Conservation (phyloP, 1,140 invertebrate species). For the Hyles vespertilio region DNA sequence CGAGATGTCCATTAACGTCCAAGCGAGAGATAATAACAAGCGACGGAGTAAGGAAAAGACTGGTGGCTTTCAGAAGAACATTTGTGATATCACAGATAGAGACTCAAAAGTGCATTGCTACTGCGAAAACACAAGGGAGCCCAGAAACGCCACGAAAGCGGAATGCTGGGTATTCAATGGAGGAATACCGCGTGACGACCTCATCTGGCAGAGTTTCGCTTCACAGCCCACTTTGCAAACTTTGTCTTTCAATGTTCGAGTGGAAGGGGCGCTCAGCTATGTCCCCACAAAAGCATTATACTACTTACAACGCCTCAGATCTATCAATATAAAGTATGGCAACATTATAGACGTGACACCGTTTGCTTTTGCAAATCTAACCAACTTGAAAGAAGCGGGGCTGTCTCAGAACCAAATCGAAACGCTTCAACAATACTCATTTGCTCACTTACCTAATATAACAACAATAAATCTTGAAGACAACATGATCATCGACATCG, state of each 20-base stretch:
- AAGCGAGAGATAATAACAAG: constrained; percentile 59
- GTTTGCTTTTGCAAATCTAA: constrained; percentile 83
- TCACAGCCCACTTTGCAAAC: constrained; percentile 82
- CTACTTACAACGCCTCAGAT: constrained; percentile 79
- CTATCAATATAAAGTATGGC: constrained; percentile 82
- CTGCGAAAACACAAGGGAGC: constrained; percentile 64
- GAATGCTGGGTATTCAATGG: constrained; percentile 82
- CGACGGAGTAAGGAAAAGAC: constrained; percentile 60
- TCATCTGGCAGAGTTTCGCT: constrained; percentile 82
- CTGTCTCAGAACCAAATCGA: constrained; percentile 82
- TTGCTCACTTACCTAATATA: constrained; percentile 81
- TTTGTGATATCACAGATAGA: constrained; percentile 67
- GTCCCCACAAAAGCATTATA: constrained; percentile 82
- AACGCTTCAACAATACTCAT: constrained; percentile 79
- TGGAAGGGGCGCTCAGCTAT: constrained; percentile 79
- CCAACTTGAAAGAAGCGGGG: constrained; percentile 79
- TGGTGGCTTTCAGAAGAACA: constrained; percentile 64
- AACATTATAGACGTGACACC: constrained; percentile 80
- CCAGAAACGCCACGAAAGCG: constrained; percentile 67
- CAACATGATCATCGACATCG: constrained; percentile 83
- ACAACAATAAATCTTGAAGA: constrained; percentile 81
- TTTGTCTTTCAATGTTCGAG: constrained; percentile 82
- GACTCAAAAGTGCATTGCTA: constrained; percentile 72
- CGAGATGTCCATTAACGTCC: constrained; percentile 60
- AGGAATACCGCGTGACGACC: constrained; percentile 78